These are phyloP conservation scores for Dinoponera quadriceps DNA, from an alignment of 1,140 invertebrate species.

Conservation along the genomic window DNA sequence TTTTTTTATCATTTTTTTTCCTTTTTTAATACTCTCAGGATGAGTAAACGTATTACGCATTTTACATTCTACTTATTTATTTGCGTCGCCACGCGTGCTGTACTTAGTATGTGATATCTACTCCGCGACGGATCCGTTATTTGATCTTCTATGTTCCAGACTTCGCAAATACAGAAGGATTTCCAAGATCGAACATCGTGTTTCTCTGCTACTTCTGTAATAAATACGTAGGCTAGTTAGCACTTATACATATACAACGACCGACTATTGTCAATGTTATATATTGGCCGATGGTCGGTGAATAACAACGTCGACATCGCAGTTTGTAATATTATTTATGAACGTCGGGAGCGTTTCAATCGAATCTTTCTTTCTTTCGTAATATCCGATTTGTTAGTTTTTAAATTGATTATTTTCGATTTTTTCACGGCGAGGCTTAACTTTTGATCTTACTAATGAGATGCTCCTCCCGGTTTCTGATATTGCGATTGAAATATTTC, in stretches of 20 bases:
- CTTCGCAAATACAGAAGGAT: slow-evolving; percentile 61
- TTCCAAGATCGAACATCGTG: slow-evolving; percentile 8
- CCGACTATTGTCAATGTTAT: no score
- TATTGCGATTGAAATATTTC: no score
- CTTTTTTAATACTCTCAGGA: background rate
- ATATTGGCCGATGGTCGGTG: no score
- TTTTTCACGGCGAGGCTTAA: no score
- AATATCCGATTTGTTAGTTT: no score
- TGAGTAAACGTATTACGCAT: background rate
- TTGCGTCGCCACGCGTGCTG: slow-evolving; percentile 39
- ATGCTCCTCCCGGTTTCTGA: no score
- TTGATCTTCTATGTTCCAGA: slow-evolving; percentile 67
- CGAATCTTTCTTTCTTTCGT: no score
- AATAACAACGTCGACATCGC: no score
- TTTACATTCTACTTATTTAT: slow-evolving; percentile 47
- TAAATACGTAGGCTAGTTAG: background rate
- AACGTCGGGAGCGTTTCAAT: no score
- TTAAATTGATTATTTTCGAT: no score
- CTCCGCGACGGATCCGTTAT: slow-evolving; percentile 45
- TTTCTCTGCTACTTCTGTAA: slow-evolving; percentile 4
- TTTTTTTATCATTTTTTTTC: background rate
- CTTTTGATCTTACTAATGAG: no score
- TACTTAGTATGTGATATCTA: slow-evolving; percentile 43
- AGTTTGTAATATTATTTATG: no score
- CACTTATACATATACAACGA: background rate